These are phyloP conservation scores for Atractosteus spatula DNA, from an alignment of 2,113 vertebrate genomes.

Conservation along the genomic window DNA sequence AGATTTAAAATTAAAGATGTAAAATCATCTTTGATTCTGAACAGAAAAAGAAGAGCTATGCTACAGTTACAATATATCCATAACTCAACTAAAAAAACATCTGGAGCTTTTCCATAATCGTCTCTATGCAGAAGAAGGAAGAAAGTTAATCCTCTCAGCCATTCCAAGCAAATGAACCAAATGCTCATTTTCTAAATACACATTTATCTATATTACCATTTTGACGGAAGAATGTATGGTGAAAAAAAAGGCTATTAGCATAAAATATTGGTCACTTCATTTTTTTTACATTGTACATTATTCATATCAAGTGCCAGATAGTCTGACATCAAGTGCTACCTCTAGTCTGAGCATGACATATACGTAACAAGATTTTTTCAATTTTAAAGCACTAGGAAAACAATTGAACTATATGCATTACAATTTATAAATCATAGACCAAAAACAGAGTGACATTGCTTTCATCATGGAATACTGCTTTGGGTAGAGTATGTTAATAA, in stretches of 20 bases:
- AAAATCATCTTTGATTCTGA: neutral
- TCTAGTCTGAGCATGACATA: neutral
- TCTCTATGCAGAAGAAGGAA: neutral
- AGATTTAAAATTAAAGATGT: constrained; percentile 12
- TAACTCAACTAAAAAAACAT: neutral
- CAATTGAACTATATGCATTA: too few relatives aligned
- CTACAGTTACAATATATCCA: too few relatives aligned
- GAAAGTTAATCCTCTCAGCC: neutral
- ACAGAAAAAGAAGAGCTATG: neutral
- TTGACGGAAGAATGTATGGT: neutral
- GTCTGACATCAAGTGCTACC: neutral
- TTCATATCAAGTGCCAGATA: neutral
- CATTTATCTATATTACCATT: neutral
- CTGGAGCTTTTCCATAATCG: neutral
- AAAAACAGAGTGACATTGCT: too few relatives aligned
- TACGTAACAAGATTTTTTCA: too few relatives aligned
- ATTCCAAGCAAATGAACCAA: constrained; percentile 1
- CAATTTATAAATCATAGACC: too few relatives aligned
- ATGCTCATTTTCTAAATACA: neutral
- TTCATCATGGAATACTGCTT: too few relatives aligned
- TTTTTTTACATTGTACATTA: constrained; percentile 16
- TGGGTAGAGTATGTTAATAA: too few relatives aligned
- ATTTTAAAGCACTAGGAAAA: too few relatives aligned
- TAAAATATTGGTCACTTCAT: constrained; percentile 18
- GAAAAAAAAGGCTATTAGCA: constrained; percentile 8